Conservation (phyloP, 2,888 invertebrate species). For the Conomelus anceps region DNA sequence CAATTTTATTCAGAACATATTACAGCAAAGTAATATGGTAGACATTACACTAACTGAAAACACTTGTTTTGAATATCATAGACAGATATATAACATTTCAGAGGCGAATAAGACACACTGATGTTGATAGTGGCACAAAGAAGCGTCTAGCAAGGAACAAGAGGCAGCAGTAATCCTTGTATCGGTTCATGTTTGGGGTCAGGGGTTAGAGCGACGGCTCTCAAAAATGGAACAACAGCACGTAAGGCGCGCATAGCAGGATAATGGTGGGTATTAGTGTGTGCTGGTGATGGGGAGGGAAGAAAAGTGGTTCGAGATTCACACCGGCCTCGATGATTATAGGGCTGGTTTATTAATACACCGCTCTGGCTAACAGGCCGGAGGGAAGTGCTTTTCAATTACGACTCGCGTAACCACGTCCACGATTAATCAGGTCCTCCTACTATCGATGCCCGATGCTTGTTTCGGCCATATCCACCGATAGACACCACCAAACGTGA, state of each 20-base stretch:
- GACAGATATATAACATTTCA: neutral
- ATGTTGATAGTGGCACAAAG: neutral
- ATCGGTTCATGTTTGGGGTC: neutral
- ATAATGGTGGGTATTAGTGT: neutral
- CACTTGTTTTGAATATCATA: neutral
- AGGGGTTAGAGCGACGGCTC: neutral
- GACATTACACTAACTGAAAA: too few relatives aligned
- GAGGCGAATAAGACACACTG: neutral
- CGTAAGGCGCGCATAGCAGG: neutral
- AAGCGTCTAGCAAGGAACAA: neutral
- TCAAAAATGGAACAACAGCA: neutral
- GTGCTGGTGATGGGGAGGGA: too few relatives aligned
- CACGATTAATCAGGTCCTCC: constrained; percentile 4
- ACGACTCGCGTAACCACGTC: constrained; percentile 1
- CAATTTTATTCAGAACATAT: too few relatives aligned
- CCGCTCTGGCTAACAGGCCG: neutral
- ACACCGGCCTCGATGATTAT: neutral
- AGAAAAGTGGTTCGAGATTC: neutral
- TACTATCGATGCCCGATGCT: neutral
- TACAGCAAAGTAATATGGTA: too few relatives aligned
- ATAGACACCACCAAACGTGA: too few relatives aligned
- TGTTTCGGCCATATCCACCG: too few relatives aligned
- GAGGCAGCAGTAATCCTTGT: neutral
- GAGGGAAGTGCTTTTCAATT: constrained; percentile 11
- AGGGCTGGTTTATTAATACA: neutral